A percentile compares a stretch with the other conserved stretches of the same genome.
Evolutionary conservation across 2,888 invertebrate genomes (phyloP).

Genomic region (Sturmia bella): DNA sequence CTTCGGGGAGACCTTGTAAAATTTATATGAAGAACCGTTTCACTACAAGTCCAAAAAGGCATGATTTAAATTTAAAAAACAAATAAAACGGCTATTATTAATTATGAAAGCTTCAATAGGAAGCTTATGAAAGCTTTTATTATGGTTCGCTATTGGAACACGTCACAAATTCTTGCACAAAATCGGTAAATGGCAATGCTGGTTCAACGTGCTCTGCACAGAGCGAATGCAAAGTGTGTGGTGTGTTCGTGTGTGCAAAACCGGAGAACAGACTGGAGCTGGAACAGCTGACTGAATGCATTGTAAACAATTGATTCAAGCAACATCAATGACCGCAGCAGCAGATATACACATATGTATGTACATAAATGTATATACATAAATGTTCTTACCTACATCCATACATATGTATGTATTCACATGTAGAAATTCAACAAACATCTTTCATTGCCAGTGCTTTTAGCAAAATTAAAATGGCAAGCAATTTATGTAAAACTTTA

Average conservation of each 20-base stretch:
- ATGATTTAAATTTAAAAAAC: neutral
- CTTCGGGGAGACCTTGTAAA: too few species aligned
- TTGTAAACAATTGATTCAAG: neutral
- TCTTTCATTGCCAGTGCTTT: too few species aligned
- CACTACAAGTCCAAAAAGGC: neutral
- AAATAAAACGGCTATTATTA: conserved; percentile 40
- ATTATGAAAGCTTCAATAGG: neutral
- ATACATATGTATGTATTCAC: too few species aligned
- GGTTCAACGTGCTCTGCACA: conserved; percentile 9
- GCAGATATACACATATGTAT: neutral
- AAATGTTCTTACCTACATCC: too few species aligned
- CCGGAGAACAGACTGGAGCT: neutral
- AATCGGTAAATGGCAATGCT: conserved; percentile 29
- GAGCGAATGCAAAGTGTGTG: neutral
- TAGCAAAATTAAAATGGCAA: too few species aligned
- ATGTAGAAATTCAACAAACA: neutral
- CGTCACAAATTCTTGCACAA: neutral
- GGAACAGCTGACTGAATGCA: conserved; percentile 33
- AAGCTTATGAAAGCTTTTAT: neutral
- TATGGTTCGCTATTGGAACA: conserved; percentile 26
- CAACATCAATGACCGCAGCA: neutral
- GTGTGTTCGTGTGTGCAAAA: too few species aligned
- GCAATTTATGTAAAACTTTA: too few species aligned
- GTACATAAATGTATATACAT: too few species aligned
- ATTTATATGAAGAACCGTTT: too few species aligned